Evolutionary conservation across 2,797 vertebrate species (phyloP).

Genomic region (Alosa sapidissima): DNA sequence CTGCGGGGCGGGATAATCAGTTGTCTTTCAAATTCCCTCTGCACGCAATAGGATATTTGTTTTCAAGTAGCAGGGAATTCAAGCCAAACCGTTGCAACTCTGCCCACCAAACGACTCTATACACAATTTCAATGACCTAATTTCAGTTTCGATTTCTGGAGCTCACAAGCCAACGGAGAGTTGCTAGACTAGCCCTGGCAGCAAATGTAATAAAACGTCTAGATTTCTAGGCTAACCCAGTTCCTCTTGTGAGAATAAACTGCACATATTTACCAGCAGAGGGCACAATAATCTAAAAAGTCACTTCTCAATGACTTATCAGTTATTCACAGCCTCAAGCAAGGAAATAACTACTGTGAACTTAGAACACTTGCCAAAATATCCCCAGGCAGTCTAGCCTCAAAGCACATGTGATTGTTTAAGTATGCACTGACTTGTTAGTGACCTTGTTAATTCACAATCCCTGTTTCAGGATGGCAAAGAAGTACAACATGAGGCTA

Average conservation of each 20-base stretch:
- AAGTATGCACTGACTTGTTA: not conserved
- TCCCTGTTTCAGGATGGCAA: constrained; percentile 83
- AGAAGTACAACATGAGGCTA: constrained; percentile 91
- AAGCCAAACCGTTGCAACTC: too few relatives aligned
- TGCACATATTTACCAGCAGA: constrained; percentile 34
- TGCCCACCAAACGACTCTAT: too few relatives aligned
- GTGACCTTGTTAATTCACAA: not conserved
- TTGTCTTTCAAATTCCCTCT: too few relatives aligned
- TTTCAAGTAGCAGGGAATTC: too few relatives aligned
- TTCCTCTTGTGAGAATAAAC: not conserved
- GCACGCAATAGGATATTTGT: too few relatives aligned
- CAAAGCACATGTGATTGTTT: not conserved
- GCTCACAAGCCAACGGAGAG: too few relatives aligned
- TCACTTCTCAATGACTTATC: not conserved
- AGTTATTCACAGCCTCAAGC: not conserved
- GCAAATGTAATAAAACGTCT: too few relatives aligned
- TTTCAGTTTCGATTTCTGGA: too few relatives aligned
- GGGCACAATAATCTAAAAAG: constrained; percentile 1
- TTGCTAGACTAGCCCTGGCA: too few relatives aligned
- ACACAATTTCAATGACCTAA: too few relatives aligned
- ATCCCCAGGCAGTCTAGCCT: not conserved
- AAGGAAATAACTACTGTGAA: not conserved
- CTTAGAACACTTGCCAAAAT: not conserved
- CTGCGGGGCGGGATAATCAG: too few relatives aligned
- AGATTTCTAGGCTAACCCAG: too few relatives aligned